These are phyloP conservation scores for Pseudomyrmex sp. DNA, from an alignment of 1,140 invertebrate genomes.

Conservation along the genomic window DNA sequence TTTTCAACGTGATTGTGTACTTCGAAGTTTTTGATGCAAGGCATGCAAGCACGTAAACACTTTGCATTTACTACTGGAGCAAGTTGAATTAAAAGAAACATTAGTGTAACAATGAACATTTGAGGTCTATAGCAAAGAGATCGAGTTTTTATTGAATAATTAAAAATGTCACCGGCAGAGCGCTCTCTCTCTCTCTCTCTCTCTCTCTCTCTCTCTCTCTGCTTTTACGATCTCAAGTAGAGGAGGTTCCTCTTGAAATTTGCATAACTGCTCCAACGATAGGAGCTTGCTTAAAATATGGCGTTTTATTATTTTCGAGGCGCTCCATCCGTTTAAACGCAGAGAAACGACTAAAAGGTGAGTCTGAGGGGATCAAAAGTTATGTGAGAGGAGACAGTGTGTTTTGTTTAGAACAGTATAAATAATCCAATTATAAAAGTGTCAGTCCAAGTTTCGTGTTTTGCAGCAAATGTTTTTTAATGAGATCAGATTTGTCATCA, in stretches of 20 bases:
- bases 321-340: conserved; percentile 73
- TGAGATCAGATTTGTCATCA: too few relatives aligned
- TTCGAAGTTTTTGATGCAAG: too few relatives aligned
- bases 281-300: conserved; percentile 77
- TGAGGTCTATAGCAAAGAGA: conserved; percentile 61
- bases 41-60: too few relatives aligned
- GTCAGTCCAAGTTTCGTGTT: neutral
- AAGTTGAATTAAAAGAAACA: conserved; percentile 15
- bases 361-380: conserved; percentile 23
- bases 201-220: neutral
- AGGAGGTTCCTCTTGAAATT: conserved; percentile 77
- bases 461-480: too few relatives aligned
- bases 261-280: conserved; percentile 78
- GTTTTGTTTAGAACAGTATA: conserved; percentile 24
- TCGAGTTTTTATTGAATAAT: conserved; percentile 78
- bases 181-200: neutral
- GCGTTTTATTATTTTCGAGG: conserved; percentile 79
- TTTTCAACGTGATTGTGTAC: too few relatives aligned
- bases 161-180: conserved; percentile 79
- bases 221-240: conserved; percentile 71
- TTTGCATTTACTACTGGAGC: neutral
- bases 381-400: conserved; percentile 7
- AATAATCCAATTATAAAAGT: conserved; percentile 8
- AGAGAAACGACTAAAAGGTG: conserved; percentile 35
- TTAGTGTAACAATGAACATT: conserved; percentile 51